phyloP scores from a whole-genome alignment of 2,113 vertebrate species.

The Glaucomys volans region DNA sequence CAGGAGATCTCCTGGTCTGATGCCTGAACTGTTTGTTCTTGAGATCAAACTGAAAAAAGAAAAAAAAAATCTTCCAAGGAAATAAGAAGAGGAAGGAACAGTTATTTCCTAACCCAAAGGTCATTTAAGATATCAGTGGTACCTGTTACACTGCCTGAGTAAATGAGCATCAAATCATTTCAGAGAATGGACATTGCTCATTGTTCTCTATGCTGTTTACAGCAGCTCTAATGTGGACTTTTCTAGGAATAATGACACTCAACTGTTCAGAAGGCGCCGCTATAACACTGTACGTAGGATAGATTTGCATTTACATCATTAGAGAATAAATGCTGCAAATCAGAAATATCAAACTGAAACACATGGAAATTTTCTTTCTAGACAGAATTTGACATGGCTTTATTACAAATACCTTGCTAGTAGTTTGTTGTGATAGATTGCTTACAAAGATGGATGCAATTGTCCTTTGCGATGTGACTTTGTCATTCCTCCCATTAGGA shows the following conservation, averaged over 20 bases:
- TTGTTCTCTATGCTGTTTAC: background rate
- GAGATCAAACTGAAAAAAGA: background rate
- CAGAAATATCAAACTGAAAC: conserved; percentile 13
- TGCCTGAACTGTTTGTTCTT: background rate
- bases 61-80: background rate
- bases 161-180: background rate
- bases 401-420: background rate
- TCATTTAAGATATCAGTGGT: background rate
- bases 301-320: conserved; percentile 8
- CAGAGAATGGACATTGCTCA: background rate
- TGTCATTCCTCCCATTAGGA: background rate
- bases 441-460: background rate
- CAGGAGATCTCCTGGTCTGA: background rate
- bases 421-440: background rate
- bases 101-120: background rate
- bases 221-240: background rate
- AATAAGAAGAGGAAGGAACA: background rate
- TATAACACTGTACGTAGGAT: background rate
- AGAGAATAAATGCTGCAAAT: background rate
- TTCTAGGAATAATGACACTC: background rate
- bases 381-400: background rate
- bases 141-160: background rate
- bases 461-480: background rate
- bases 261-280: background rate
- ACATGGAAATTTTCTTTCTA: conserved; percentile 4